Base-by-base conservation (phyloP, 2,113 vertebrate genomes). In the Amblyopsis rosae region DNA sequence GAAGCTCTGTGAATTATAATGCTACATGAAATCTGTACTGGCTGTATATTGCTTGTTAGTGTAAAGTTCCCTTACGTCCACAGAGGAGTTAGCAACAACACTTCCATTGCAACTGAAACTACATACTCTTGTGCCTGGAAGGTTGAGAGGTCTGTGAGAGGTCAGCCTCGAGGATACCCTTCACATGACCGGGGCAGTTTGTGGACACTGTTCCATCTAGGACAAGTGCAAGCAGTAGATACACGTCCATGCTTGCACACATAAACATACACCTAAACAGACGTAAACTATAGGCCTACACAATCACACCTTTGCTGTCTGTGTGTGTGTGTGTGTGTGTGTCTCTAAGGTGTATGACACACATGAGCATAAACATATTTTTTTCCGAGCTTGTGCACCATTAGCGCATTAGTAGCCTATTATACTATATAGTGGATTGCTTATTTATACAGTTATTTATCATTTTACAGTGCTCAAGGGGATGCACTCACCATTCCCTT, bases 161-260 rank as follows among this genome's bases (percentile, higher is more conserved):
- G 68, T 80, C 47, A 48, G 49, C 65, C 71, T 67, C 16, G n/a
- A 53, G 50, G 70, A 62, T 46, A 57, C 47, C 46, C 65, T 61
- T 78, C 60, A 69, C 72, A 59, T 67, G 59, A 46, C 4, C 33
- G 54, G 72, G 59, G 11, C 47, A 50, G 6, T 72, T 41, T 41
- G 35, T 8, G 35, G 35, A 41, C 35, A 41, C 35, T 60, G 60
- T 69, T 12, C n/a, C 16, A 55, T 64, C 60, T 55, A 35, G 46
- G 47, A 69, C 6, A 48, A 12, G 41, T 61, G 41, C 41, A 15
- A 47, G 49, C 12, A 58, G 41, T 61, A 69, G 69, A 57, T 47
- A 59, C 71, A 46, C 49, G 60, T 65, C 58, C 54, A 54, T 68
- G 65, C 66, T 70, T 13, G 13, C 48, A 17, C 48, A 69, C 26